These are phyloP conservation scores for Drosophila barbarae DNA, from an alignment of 2,888 invertebrate genomes.

Conservation along the genomic window DNA sequence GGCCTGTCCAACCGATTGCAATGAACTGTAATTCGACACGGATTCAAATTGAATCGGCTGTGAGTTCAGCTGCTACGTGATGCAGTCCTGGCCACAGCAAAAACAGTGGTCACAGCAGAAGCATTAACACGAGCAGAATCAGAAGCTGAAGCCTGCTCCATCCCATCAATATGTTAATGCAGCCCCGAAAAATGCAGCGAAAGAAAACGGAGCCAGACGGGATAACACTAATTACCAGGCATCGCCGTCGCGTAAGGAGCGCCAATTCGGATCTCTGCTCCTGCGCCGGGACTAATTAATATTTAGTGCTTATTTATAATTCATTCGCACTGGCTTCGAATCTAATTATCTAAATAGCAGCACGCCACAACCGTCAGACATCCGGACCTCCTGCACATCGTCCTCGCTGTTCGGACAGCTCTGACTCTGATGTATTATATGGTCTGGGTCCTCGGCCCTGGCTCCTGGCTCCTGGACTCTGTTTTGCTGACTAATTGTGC, in stretches of 20 bases:
- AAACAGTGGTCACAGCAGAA: constrained; percentile 1
- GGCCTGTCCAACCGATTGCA: constrained; percentile 31
- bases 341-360: constrained; percentile 65
- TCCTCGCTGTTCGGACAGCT: constrained; percentile 1
- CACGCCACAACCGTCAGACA: constrained; percentile 45
- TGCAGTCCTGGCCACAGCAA: not conserved
- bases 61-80: constrained; percentile 11
- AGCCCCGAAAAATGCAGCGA: constrained; percentile 21
- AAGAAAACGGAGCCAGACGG: constrained; percentile 25
- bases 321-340: constrained; percentile 56
- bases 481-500: constrained; percentile 64
- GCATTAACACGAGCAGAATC: not conserved
- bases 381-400: constrained; percentile 13
- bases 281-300: constrained; percentile 61
- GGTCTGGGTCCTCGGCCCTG: constrained; percentile 7
- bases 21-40: constrained; percentile 44
- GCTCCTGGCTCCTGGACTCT: constrained; percentile 11
- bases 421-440: constrained; percentile 37
- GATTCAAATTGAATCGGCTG: constrained; percentile 60
- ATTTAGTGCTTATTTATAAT: constrained; percentile 68
- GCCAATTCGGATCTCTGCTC: constrained; percentile 18
- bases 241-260: constrained; percentile 2
- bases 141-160: not conserved
- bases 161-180: constrained; percentile 55
- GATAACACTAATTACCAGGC: constrained; percentile 27